Conservation (phyloP, 2,113 vertebrate genomes). For the Thinocorus orbignyianus region DNA sequence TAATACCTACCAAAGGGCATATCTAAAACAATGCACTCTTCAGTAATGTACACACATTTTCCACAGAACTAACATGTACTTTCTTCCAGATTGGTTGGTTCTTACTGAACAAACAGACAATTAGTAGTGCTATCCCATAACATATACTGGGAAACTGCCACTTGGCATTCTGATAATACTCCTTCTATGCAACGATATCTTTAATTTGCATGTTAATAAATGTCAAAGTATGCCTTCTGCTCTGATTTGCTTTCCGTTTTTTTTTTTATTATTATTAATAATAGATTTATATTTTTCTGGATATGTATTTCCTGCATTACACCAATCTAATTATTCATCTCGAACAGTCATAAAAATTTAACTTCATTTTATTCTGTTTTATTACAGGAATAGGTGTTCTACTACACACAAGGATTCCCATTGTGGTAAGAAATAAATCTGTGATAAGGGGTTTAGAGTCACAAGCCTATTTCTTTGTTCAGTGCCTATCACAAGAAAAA, state of each 20-base stretch:
- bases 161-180: neutral
- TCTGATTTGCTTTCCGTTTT: neutral
- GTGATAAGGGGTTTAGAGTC: neutral
- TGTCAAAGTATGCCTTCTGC: slow-evolving; percentile 11
- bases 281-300: neutral
- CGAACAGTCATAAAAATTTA: neutral
- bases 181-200: neutral
- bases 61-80: neutral
- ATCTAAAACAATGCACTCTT: neutral
- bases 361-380: neutral
- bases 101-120: neutral
- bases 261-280: neutral
- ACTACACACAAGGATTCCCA: neutral
- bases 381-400: neutral
- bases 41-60: neutral
- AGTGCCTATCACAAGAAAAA: neutral
- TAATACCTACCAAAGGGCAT: neutral
- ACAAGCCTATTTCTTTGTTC: neutral
- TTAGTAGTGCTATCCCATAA: neutral
- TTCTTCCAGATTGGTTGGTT: neutral
- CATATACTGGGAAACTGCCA: neutral
- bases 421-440: neutral
- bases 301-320: neutral
- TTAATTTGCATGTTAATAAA: slow-evolving; percentile 45
- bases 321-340: neutral